phyloP scores from a whole-genome alignment of 2,113 vertebrate species.

The Microcebus jonahi region DNA sequence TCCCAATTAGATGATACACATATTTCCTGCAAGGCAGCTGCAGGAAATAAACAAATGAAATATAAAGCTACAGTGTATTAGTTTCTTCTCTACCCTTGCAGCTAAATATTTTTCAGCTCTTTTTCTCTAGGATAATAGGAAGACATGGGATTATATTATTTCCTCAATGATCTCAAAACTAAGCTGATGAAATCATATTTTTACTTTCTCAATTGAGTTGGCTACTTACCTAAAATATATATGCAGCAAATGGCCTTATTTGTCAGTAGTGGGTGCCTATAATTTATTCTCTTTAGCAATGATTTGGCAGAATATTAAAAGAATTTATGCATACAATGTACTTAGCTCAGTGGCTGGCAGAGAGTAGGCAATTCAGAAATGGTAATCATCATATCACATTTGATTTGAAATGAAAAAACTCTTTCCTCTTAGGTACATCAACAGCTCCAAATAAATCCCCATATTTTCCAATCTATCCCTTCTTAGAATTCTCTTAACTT shows the following conservation, averaged over 20 bases:
- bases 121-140: neutral
- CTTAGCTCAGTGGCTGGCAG: neutral
- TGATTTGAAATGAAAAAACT: slow-evolving; percentile 44
- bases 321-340: neutral
- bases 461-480: neutral
- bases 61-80: neutral
- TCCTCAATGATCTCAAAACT: neutral
- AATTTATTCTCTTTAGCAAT: slow-evolving; percentile 27
- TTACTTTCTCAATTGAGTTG: neutral
- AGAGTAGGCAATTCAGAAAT: neutral
- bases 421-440: neutral
- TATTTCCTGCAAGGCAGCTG: slow-evolving; percentile 58
- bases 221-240: neutral
- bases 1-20: slow-evolving; percentile 61
- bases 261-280: neutral
- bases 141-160: neutral
- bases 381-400: neutral
- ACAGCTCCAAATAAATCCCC: neutral
- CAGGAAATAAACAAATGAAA: slow-evolving; percentile 59
- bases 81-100: neutral
- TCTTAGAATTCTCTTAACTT: slow-evolving; percentile 34
- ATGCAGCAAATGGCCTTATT: neutral
- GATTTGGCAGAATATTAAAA: neutral
- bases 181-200: slow-evolving; percentile 25
- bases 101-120: neutral